Evolutionary conservation across 2,797 vertebrate species (phyloP), one percentile per base, ranked within the genome.

Genomic region (Sebastes elongatus): DNA sequence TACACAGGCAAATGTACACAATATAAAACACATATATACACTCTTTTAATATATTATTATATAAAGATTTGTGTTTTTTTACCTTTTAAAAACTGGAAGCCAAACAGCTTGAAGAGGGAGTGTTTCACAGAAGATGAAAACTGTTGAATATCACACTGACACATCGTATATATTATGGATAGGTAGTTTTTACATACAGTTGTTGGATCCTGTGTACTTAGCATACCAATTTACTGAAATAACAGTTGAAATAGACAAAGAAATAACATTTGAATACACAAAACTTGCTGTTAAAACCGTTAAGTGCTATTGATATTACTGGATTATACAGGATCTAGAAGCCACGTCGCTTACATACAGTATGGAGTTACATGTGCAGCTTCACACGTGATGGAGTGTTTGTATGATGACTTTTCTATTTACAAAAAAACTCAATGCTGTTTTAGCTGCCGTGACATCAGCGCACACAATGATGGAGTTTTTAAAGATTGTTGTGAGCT

Each of bases 1-100:
- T 97, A 96, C 94, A 96, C 92, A 94, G 89, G 92, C 93, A 95
- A 94, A 96, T 97, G 92, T 96, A 96, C 96, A 96, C 92, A 94
- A 95, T 96, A 97, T 96, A 95, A 93, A 95, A 96, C 95, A 95
- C 91, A 92, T 96, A 96, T 96, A 95, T 96, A 97, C 96, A 96
- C 93, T 94, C 93, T 94, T 95, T 96, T 92, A 96, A 97, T 97
- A 97, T 97, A 97, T 97, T 97, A 97, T 96, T 96, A 96, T 96
- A 96, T 96, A 96, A 94, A 95, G 91, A 94, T 95, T 95, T 96
- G 93, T 93, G 88, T 56, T 56, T 56, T 88, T 80, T 78, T 89
- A 83, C 82, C 91, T 95, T 86, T 91, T 95, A 85, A 88, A 90
- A 93, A 94, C 76, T 85, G 91, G 90, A 95, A 93, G 93, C 81